Percentiles rank a stretch among this genome's conserved stretches.
These are phyloP conservation scores for Drosophila prosaltans DNA, from an alignment of 1,140 invertebrate species.

Conservation along the genomic window DNA sequence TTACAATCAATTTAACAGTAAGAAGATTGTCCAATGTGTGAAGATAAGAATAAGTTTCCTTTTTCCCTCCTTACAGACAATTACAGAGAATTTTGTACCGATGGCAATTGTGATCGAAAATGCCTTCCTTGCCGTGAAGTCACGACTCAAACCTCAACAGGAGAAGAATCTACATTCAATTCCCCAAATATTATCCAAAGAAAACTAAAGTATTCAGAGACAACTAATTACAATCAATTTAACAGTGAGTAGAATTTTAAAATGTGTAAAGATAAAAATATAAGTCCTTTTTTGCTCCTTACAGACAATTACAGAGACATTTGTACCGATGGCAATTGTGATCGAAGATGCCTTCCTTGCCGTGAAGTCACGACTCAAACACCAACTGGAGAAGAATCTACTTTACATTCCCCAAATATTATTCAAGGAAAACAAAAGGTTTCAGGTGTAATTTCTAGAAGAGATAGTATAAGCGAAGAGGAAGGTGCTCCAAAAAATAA, in stretches of 20 bases:
- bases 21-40: background rate
- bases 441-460: too few relatives aligned
- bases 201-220: too few relatives aligned
- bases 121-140: background rate
- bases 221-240: background rate
- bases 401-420: background rate
- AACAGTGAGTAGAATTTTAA: background rate
- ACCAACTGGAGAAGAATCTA: too few relatives aligned
- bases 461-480: too few relatives aligned
- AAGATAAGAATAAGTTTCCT: background rate
- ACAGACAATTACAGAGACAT: background rate
- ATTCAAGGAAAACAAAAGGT: too few relatives aligned
- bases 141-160: background rate
- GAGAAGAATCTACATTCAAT: too few relatives aligned
- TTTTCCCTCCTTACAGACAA: background rate
- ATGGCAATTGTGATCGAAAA: slow-evolving; percentile 1
- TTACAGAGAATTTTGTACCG: background rate
- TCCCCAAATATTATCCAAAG: background rate
- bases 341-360: background rate
- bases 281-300: background rate
- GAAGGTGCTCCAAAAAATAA: too few relatives aligned
- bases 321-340: background rate
- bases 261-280: background rate
- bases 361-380: background rate
- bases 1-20: background rate